phyloP scores from a whole-genome alignment of 2,113 vertebrate species.

The Actenoides hombroni region DNA sequence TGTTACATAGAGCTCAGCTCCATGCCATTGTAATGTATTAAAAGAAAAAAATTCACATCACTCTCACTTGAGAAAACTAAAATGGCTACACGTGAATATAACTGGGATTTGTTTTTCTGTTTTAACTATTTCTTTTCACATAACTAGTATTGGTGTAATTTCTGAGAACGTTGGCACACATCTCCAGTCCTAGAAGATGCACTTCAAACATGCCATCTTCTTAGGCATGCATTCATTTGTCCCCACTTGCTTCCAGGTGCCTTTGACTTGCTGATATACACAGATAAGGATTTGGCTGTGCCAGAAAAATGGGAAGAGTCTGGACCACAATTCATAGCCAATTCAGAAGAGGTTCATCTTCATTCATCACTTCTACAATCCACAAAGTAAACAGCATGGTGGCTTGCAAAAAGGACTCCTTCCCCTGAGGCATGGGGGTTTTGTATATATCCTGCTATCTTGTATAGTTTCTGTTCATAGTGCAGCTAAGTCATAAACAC shows the following conservation, averaged over 20 bases:
- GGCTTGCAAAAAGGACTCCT: slow-evolving; percentile 86
- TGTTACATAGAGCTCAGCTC: not conserved
- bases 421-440: not conserved
- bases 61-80: not conserved
- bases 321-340: slow-evolving; percentile 89
- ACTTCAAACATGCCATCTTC: not conserved
- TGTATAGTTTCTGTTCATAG: not conserved
- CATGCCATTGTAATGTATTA: not conserved
- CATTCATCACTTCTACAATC: slow-evolving; percentile 93
- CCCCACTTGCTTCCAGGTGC: slow-evolving; percentile 78
- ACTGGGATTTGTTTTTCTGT: not conserved
- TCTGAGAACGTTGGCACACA: not conserved
- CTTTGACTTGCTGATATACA: slow-evolving; percentile 95
- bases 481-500: not conserved
- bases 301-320: slow-evolving; percentile 97
- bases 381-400: slow-evolving; percentile 94
- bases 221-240: fast-evolving
- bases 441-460: not conserved
- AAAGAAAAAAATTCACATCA: not conserved
- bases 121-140: not conserved
- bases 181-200: not conserved
- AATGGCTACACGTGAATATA: fast-evolving
- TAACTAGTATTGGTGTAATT: not conserved
- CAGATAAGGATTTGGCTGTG: slow-evolving; percentile 89
- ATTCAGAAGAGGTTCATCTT: slow-evolving; percentile 92